phyloP scores from a whole-genome alignment of 1,140 invertebrate species.

The Chlorops oryzae region DNA sequence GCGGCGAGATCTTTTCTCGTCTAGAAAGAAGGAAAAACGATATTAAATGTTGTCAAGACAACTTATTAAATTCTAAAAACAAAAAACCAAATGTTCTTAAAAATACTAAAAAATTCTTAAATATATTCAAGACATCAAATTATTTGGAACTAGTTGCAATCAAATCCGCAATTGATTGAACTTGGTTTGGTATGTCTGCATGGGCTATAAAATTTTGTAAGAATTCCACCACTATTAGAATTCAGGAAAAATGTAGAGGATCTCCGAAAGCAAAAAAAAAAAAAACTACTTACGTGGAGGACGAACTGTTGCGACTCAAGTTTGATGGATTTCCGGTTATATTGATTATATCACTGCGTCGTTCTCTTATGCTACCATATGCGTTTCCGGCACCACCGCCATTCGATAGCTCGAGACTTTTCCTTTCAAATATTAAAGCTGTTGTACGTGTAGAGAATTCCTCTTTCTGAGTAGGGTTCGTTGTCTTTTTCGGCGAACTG shows the following conservation, averaged over 20 bases:
- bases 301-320: conserved; percentile 30
- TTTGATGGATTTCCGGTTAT: too few relatives aligned
- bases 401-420: conserved; percentile 16
- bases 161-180: too few relatives aligned
- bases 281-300: conserved; percentile 28
- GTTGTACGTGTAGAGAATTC: conserved; percentile 18
- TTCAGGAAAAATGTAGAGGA: too few relatives aligned
- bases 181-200: too few relatives aligned
- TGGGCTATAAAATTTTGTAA: too few relatives aligned
- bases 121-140: background rate
- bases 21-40: conserved; percentile 43
- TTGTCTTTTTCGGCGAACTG: conserved; percentile 4
- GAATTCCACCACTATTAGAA: too few relatives aligned
- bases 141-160: too few relatives aligned
- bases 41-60: conserved; percentile 7
- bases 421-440: conserved; percentile 32
- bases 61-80: background rate
- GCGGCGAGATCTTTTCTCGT: conserved; percentile 60
- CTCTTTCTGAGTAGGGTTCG: conserved; percentile 12
- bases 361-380: too few relatives aligned
- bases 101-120: background rate
- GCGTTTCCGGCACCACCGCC: conserved; percentile 11
- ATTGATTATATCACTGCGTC: too few relatives aligned
- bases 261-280: too few relatives aligned
- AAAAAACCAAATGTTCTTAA: background rate